Evolutionary conservation across 2,888 invertebrate genomes (phyloP).

Genomic region (Caenorhabditis zanzibari): DNA sequence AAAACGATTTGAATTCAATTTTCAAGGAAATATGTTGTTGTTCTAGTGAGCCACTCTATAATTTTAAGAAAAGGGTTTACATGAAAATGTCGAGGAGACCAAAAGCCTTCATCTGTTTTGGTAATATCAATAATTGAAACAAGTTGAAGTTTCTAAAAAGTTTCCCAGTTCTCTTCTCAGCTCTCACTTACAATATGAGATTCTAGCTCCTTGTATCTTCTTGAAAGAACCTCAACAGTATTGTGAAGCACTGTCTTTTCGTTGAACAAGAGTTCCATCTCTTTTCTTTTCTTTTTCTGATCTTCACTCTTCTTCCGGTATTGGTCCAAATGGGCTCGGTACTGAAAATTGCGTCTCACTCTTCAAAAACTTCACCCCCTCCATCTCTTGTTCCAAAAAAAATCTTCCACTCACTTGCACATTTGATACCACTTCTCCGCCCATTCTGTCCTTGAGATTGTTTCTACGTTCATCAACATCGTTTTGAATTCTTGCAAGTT

Average conservation of each 20-base stretch:
- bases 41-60: too few relatives aligned
- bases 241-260: constrained; percentile 90
- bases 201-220: constrained; percentile 85
- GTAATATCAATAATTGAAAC: too few relatives aligned
- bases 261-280: constrained; percentile 88
- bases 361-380: constrained; percentile 6
- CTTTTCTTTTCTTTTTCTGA: constrained; percentile 90
- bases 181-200: constrained; percentile 86
- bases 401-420: constrained; percentile 57
- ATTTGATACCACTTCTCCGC: constrained; percentile 64
- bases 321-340: constrained; percentile 91
- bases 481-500: constrained; percentile 50
- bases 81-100: not conserved
- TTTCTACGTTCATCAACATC: constrained; percentile 55
- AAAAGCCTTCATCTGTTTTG: too few relatives aligned
- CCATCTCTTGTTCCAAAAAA: too few relatives aligned
- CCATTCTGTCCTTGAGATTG: constrained; percentile 52
- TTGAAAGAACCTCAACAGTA: constrained; percentile 88
- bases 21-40: too few relatives aligned
- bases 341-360: constrained; percentile 84
- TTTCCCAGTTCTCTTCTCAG: not conserved
- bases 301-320: constrained; percentile 90
- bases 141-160: not conserved
- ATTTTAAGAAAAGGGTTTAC: not conserved
- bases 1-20: not conserved